Evolutionary conservation across 2,888 invertebrate species (phyloP).

Genomic region (Therioaphis trifolii): DNA sequence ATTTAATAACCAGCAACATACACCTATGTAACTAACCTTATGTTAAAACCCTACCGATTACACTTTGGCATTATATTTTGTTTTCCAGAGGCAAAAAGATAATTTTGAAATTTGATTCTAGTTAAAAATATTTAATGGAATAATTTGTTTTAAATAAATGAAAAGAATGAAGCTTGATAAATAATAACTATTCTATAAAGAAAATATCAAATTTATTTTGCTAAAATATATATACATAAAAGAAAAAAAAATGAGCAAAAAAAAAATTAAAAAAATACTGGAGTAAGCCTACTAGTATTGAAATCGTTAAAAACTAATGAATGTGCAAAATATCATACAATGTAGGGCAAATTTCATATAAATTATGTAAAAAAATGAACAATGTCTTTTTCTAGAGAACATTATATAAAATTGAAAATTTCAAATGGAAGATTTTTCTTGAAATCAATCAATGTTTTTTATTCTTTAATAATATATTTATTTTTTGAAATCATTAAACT

Average conservation of each 20-base stretch:
- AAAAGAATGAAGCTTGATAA: background rate
- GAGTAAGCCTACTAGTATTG: no score
- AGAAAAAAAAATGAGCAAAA: background rate
- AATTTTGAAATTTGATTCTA: background rate
- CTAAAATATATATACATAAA: background rate
- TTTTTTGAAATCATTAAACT: no score
- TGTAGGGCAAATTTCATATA: no score
- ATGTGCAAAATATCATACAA: no score
- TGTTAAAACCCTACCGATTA: conserved; percentile 58
- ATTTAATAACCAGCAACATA: conserved; percentile 71
- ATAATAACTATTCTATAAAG: background rate
- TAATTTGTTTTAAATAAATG: background rate
- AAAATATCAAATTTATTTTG: background rate
- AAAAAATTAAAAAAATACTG: no score
- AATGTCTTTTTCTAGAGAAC: no score
- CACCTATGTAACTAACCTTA: conserved; percentile 64
- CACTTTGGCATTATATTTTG: conserved; percentile 51
- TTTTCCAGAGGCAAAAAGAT: background rate
- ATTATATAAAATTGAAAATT: no score
- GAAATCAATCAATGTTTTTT: no score
- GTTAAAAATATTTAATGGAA: background rate
- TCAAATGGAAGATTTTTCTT: no score
- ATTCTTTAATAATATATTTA: no score
- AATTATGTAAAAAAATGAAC: no score
- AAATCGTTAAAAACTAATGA: no score